Evolutionary conservation across 2,888 invertebrate genomes (phyloP).

Genomic region (Sphecodes monilicornis): DNA sequence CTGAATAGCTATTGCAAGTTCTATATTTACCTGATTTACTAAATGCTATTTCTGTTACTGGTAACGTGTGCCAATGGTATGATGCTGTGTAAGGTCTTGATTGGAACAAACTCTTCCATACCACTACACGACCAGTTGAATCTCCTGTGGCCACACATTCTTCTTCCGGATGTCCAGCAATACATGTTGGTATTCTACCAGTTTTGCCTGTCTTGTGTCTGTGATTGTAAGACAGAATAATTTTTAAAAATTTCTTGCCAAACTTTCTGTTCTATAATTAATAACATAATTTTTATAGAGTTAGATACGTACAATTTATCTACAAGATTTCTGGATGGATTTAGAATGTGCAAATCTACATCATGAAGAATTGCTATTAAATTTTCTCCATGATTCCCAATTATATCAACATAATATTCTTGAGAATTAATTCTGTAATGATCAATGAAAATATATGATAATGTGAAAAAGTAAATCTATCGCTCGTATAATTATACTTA

Average conservation of each 20-base stretch:
- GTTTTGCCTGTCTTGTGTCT: slow-evolving; percentile 74
- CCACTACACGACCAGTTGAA: slow-evolving; percentile 87
- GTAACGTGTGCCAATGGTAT: slow-evolving; percentile 92
- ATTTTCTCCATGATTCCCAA: slow-evolving; percentile 81
- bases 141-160: slow-evolving; percentile 89
- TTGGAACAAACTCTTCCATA: slow-evolving; percentile 87
- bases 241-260: not conserved
- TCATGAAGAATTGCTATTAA: slow-evolving; percentile 79
- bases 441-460: not conserved
- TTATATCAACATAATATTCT: slow-evolving; percentile 80
- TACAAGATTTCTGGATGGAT: slow-evolving; percentile 75
- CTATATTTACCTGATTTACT: slow-evolving; percentile 83
- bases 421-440: slow-evolving; percentile 50
- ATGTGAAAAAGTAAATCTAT: not conserved
- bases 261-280: not conserved
- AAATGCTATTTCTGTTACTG: slow-evolving; percentile 89
- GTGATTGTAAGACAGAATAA: not conserved
- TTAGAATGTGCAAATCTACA: slow-evolving; percentile 76
- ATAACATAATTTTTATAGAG: slow-evolving; percentile 2
- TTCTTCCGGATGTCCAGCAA: slow-evolving; percentile 89
- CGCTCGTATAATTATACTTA: slow-evolving; percentile 34
- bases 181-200: slow-evolving; percentile 86
- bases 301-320: slow-evolving; percentile 73
- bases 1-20: slow-evolving; percentile 5
- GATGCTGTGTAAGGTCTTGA: slow-evolving; percentile 83